Evolutionary conservation across 2,888 invertebrate species (phyloP).

Genomic region (Andrena praecox): DNA sequence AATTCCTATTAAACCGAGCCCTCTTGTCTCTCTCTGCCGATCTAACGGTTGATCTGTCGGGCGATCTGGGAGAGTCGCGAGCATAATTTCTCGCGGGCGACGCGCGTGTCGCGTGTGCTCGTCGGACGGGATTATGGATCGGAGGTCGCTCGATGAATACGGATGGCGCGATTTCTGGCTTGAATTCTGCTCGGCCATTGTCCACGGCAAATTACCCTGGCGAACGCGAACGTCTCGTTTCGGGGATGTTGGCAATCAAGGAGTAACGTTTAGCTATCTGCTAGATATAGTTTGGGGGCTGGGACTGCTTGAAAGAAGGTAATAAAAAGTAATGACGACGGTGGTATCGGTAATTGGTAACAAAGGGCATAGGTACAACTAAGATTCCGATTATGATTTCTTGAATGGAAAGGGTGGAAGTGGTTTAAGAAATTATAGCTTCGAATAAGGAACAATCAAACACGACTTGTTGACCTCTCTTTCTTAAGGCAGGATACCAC

Average conservation of each 20-base stretch:
- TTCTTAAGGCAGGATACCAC: no score
- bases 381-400: no score
- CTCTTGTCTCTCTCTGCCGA: slow-evolving; percentile 53
- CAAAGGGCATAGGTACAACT: no score
- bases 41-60: slow-evolving; percentile 58
- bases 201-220: slow-evolving; percentile 45
- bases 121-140: slow-evolving; percentile 40
- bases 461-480: no score
- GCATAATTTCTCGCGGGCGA: slow-evolving; percentile 56
- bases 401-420: no score
- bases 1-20: slow-evolving; percentile 64
- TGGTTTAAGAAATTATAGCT: no score
- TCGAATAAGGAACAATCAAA: no score
- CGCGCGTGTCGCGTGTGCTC: slow-evolving; percentile 27
- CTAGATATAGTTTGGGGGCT: not conserved
- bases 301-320: not conserved
- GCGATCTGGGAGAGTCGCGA: slow-evolving; percentile 54
- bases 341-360: no score
- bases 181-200: slow-evolving; percentile 16
- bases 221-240: slow-evolving; percentile 52
- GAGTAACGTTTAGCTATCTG: slow-evolving; percentile 12
- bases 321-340: slow-evolving; percentile 17
- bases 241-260: not conserved
- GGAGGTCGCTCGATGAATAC: slow-evolving; percentile 57
- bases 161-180: slow-evolving; percentile 53